Conservation (phyloP, 30 jellyfish, hydroid and myxozoan species). For the Aurelia aurita region DNA sequence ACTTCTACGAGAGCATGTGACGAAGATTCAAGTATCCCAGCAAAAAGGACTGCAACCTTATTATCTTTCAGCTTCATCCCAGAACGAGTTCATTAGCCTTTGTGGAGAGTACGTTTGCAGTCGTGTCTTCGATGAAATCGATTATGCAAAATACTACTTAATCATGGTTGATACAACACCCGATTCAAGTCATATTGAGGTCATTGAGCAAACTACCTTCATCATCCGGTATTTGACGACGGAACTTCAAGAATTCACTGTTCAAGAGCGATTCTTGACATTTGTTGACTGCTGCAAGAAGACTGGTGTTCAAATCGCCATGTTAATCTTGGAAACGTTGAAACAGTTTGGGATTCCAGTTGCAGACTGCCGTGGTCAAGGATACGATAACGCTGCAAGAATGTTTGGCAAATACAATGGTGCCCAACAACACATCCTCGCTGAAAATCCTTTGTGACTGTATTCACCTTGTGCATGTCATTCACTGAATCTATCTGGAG, state of each 20-base stretch:
- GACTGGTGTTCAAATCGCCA: background rate
- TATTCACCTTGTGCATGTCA: too few relatives aligned
- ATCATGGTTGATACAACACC: conserved; percentile 31
- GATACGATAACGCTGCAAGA: conserved; percentile 72
- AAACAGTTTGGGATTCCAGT: conserved; percentile 38
- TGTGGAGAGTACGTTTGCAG: conserved; percentile 20
- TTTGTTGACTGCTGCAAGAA: background rate
- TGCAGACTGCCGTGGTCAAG: conserved; percentile 78
- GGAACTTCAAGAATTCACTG: background rate
- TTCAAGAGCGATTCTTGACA: background rate
- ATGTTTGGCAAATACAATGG: conserved; percentile 77
- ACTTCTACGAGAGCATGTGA: too few relatives aligned
- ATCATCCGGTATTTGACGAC: conserved; percentile 8
- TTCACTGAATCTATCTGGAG: conserved; percentile 57
- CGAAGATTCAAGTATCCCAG: too few relatives aligned
- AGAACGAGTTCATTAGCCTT: conserved; percentile 29
- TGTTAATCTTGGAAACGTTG: too few relatives aligned
- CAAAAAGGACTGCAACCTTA: too few relatives aligned
- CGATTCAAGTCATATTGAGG: conserved; percentile 49
- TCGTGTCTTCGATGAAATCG: conserved; percentile 38
- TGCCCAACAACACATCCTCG: conserved; percentile 52
- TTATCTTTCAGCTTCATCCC: too few relatives aligned
- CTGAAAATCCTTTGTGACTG: conserved; percentile 60
- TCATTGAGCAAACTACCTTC: conserved; percentile 35
- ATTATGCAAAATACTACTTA: conserved; percentile 22